Percentiles rank a stretch among this genome's conserved stretches.
Evolutionary conservation across 2,113 vertebrate species (phyloP).

Genomic region (Coptodon bakossiorum): DNA sequence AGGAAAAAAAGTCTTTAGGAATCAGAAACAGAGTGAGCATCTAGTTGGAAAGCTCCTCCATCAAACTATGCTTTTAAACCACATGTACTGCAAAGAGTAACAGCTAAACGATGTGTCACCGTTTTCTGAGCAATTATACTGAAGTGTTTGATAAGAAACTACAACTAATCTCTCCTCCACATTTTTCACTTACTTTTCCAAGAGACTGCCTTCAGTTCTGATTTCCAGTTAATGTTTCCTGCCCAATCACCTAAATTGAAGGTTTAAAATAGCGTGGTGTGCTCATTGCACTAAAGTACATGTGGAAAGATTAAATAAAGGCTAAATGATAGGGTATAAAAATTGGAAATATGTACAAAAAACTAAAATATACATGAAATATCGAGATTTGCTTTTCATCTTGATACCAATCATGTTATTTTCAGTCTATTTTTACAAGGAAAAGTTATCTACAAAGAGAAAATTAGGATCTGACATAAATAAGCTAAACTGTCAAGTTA

Average conservation of each 20-base stretch:
- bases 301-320: not conserved
- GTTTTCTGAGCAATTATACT: not conserved
- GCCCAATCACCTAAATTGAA: not conserved
- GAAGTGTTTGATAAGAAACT: not conserved
- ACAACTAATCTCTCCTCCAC: not conserved
- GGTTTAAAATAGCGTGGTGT: rapidly evolving
- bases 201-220: not conserved
- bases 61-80: not conserved
- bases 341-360: not conserved
- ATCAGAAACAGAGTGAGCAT: not conserved
- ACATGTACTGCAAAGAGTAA: not conserved
- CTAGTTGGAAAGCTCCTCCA: not conserved
- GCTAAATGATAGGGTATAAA: not conserved
- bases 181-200: not conserved
- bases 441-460: not conserved
- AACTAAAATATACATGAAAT: rapidly evolving
- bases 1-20: not conserved
- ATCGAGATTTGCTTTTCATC: not conserved
- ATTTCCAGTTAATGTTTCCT: not conserved
- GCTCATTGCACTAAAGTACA: not conserved
- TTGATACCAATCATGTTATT: rapidly evolving
- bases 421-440: not conserved
- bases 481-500: not conserved
- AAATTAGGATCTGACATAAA: not conserved
- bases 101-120: not conserved